Percentiles rank a stretch among this genome's conserved stretches.
Evolutionary conservation across 1,140 invertebrate species (phyloP).

Genomic region (Schmidtea mediterranea): DNA sequence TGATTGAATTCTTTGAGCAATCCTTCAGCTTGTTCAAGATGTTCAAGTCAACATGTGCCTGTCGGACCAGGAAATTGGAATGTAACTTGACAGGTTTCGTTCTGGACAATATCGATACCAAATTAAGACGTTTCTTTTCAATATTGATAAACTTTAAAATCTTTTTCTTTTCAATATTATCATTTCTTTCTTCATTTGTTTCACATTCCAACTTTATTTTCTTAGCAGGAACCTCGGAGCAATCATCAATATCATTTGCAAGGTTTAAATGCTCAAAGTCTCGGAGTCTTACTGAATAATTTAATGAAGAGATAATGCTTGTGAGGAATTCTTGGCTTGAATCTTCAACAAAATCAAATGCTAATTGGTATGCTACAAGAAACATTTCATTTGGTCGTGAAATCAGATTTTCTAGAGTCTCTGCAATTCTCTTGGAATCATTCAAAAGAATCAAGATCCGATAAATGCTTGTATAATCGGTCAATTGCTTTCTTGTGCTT

Average conservation of each 20-base stretch:
- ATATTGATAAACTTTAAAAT: no score
- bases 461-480: slow-evolving; percentile 71
- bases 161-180: slow-evolving; percentile 48
- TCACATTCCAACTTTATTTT: no score
- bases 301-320: no score
- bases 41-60: slow-evolving; percentile 83
- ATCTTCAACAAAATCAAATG: slow-evolving; percentile 55
- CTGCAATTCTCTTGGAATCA: slow-evolving; percentile 60
- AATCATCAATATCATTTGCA: no score
- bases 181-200: no score
- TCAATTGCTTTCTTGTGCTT: slow-evolving; percentile 46
- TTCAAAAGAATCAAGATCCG: slow-evolving; percentile 80
- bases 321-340: slow-evolving; percentile 88
- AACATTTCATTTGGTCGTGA: slow-evolving; percentile 40
- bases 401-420: slow-evolving; percentile 59
- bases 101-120: slow-evolving; percentile 69
- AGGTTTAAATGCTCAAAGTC: no score
- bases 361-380: background rate
- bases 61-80: slow-evolving; percentile 83
- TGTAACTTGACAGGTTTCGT: slow-evolving; percentile 80
- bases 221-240: background rate
- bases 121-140: no score
- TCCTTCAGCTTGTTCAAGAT: slow-evolving; percentile 54
- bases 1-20: slow-evolving; percentile 77
- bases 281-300: no score